Evolutionary conservation across 1,140 invertebrate genomes (phyloP), one percentile per base, ranked within the genome.

Genomic region (Marisa cornuarietis): DNA sequence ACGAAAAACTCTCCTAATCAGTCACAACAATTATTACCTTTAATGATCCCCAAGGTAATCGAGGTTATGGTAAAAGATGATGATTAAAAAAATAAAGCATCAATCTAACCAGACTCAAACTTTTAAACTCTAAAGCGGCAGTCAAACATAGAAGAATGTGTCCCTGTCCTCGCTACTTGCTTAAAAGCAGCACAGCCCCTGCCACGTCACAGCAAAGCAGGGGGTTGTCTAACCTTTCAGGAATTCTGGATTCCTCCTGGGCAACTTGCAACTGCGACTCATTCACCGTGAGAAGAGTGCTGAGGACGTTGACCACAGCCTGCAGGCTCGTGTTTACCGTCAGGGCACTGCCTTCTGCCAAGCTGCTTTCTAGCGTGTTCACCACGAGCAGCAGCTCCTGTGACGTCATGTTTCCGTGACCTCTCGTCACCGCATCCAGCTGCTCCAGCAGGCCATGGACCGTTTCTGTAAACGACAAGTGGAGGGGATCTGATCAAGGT

Each of bases 391-490:
- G 54, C 20, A 81, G 51, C n/a, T 81, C 69, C 18, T 9, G 31
- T 26, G 61, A 20, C 10, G 11, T 81, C 52, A 81, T 73, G 42
- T 65, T 52, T 11, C 31, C 31, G 8, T 51, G 42, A 20, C 62
- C 24, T 8, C 26, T 22, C 8, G 69, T 69, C 26, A 81, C 62
- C 20, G n/a, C n/a, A 20, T 75, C 24, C 51, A 81, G 72, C 10
- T 78, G 13, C 11, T 78, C 51, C 58, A 73, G 71, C 24, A 78
- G 71, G 9, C 31, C 14, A 26, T 65, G 14, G 14, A 78, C 75
- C 63, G 78, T 81, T 52, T 51, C 80, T 81, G 80, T 20, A 75
- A 6, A 4, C 4, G 77, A 66, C 75, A 24, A n/a, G 6, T 20
- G 20, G 10, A 69, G 65, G 16, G 66, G 13, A 26, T 42, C 6